These are phyloP conservation scores for Gortyna flavago DNA, from an alignment of 2,888 invertebrate genomes.

Conservation along the genomic window DNA sequence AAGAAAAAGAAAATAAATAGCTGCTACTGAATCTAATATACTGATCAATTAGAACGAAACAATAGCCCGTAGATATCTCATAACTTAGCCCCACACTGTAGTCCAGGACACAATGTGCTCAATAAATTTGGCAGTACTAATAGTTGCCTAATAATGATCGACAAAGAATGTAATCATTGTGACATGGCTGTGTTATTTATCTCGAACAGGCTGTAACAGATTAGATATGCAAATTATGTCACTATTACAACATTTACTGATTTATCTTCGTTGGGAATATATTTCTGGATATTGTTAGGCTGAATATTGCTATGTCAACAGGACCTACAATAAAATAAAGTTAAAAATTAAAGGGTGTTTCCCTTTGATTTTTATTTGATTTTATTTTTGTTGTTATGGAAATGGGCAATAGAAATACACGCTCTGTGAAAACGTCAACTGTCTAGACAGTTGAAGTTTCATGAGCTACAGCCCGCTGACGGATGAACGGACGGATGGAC, in stretches of 20 bases:
- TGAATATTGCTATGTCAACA: neutral
- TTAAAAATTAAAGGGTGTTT: no score
- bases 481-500: no score
- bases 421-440: no score
- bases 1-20: no score
- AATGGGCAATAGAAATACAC: no score
- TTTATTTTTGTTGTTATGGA: no score
- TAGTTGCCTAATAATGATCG: constrained; percentile 68
- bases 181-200: constrained; percentile 58
- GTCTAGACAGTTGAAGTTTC: no score
- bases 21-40: no score
- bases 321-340: no score
- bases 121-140: constrained; percentile 64
- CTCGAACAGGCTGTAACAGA: constrained; percentile 13
- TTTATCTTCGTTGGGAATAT: constrained; percentile 16
- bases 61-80: constrained; percentile 3
- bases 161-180: constrained; percentile 66
- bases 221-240: constrained; percentile 38
- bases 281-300: neutral
- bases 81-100: constrained; percentile 9
- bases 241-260: constrained; percentile 26
- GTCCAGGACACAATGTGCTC: constrained; percentile 31
- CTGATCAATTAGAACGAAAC: no score
- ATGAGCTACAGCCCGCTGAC: no score
- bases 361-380: no score